A percentile compares a stretch with the other conserved stretches of the same genome.
Conservation (phyloP, 2,888 invertebrate genomes). For the Malachius bipustulatus region DNA sequence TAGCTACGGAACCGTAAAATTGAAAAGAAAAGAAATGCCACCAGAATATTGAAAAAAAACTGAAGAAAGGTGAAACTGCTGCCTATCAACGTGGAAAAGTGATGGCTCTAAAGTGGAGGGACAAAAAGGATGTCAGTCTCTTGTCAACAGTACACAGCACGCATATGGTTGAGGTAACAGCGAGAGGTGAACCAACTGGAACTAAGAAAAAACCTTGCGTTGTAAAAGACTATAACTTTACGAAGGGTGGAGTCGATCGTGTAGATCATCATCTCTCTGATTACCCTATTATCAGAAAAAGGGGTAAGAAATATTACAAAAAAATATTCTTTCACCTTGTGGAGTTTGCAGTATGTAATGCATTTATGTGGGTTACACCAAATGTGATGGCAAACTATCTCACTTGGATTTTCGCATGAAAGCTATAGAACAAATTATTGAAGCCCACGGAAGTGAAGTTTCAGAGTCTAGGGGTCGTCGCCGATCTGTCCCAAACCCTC, state of each 20-base stretch:
- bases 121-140: too few species aligned
- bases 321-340: background rate
- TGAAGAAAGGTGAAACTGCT: background rate
- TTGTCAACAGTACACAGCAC: constrained; percentile 1
- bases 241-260: background rate
- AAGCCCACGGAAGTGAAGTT: background rate
- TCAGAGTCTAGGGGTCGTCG: background rate
- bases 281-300: background rate
- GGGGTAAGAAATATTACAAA: constrained; percentile 1
- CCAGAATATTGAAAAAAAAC: constrained; percentile 1
- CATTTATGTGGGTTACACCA: background rate
- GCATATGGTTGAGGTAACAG: background rate
- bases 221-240: background rate
- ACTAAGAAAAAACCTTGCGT: background rate
- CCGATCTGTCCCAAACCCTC: background rate
- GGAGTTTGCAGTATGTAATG: background rate
- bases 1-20: background rate
- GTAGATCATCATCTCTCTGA: background rate
- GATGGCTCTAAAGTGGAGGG: background rate
- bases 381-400: too few species aligned
- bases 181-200: background rate
- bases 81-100: background rate
- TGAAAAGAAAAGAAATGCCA: background rate
- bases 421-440: too few species aligned
- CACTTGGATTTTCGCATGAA: too few species aligned